Base-by-base conservation (phyloP, 2,113 vertebrate genomes). In the Pseudorhombus dupliciocellatus region DNA sequence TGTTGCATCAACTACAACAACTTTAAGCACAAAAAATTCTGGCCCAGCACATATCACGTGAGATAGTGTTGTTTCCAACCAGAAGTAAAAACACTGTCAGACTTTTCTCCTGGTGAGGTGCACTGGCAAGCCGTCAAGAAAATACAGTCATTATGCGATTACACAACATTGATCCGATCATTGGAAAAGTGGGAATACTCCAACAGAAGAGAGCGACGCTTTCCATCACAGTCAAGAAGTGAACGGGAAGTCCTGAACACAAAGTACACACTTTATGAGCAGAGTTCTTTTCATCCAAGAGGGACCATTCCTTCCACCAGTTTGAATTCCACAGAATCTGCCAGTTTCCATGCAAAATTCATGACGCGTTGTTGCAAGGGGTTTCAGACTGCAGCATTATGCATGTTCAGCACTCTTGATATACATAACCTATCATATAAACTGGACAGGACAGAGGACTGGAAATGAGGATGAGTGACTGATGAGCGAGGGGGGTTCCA, bases 401-500 rank as follows among this genome's bases (percentile, higher is more conserved):
- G 61, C 59, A 72, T 50, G 75, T 74, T 64, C 70, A 77, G 60
- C 46, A 22, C 50, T 73, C 46, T 48, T 54, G n/a, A 53, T 73
- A 20, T 52, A 20, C 57, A 69, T 44, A 46, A 30, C 22, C 31
- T 66, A 31, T 50, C 30, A 64, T 40, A 11, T 21, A 4, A 55
- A 46, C 14, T 14, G 10, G 57, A 42, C 22, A 11, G 59, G 42
- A 46, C 22, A 31, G 28, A n/a, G 44, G 58, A 28, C 0, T 68
- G 63, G 58, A 61, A 74, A 63, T 40, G n/a, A 51, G 54, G 48
- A 69, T 58, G 58, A 75, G 66, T 48, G 68, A 77, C 61, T 66
- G 63, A 75, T 69, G 22, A 78, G 48, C 24, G 65, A 2, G 58
- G 69, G 79, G 91, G 80, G 91, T 92, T 86, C 92, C 87, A 66